phyloP scores from a whole-genome alignment of 2,888 invertebrate genomes.

The Drymonia ruficornis region DNA sequence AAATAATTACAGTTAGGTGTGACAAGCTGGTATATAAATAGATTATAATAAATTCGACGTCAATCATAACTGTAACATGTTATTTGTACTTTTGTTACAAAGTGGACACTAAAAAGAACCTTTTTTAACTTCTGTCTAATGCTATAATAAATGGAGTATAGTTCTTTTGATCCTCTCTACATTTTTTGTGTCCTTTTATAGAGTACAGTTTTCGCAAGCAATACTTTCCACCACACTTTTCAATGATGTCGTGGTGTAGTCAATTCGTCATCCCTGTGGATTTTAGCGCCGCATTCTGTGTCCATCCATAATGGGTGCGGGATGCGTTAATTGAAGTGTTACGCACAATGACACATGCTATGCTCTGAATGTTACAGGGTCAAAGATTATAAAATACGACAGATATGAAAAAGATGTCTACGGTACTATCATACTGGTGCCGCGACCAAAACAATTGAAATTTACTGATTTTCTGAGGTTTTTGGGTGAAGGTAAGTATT shows the following conservation, averaged over 20 bases:
- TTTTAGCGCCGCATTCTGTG: constrained; percentile 62
- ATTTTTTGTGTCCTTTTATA: not conserved
- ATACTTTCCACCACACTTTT: not conserved
- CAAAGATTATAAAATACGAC: constrained; percentile 48
- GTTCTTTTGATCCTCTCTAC: no score
- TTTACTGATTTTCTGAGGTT: no score
- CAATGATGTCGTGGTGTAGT: not conserved
- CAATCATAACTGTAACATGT: no score
- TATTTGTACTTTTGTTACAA: no score
- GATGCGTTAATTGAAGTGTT: constrained; percentile 73
- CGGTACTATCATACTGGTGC: not conserved
- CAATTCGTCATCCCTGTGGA: constrained; percentile 37
- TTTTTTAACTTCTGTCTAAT: no score
- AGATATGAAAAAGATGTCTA: not conserved
- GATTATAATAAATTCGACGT: no score
- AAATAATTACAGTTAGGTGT: no score
- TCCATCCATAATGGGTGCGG: constrained; percentile 65
- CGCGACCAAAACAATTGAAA: no score
- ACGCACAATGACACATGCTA: constrained; percentile 73
- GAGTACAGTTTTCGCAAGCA: not conserved
- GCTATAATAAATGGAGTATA: no score
- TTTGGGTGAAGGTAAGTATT: no score
- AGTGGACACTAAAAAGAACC: no score
- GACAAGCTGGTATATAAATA: no score
- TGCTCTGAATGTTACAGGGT: constrained; percentile 53